Base-by-base conservation (phyloP, 2,888 invertebrate species). In the Polia nebulosa region DNA sequence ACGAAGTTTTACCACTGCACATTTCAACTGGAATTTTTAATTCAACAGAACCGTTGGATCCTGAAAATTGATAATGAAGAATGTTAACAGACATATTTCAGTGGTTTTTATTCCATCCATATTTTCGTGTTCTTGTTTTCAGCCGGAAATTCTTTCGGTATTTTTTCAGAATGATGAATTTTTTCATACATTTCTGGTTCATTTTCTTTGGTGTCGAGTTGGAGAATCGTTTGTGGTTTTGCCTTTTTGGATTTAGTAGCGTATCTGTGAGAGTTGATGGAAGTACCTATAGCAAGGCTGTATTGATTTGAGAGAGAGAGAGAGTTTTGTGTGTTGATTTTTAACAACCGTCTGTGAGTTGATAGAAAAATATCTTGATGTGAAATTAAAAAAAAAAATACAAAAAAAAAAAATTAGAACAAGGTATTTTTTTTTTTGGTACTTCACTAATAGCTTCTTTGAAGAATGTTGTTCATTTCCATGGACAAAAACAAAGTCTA, bases 1-100 rank as follows among this genome's bases (percentile, higher is more conserved):
- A 34, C 34, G n/a, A 4, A 1, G 32, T 15, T 11, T 45, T 11
- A 17, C 36, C 49, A 20, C 36, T 22, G 32, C 0, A 22, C 15
- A 61, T 61, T 53, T 27, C 25, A 2, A 9, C 22, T 9, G 32
- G 27, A n/a, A 55, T 64, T 74, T 76, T 76, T 55, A 51, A 68
- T 78, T 63, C 17, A 52, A 47, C 44, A 9, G 11, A 0, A 1
- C 15, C 17, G 15, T 7, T 29, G 17, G 32, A 25, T 45, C 17
- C 20, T 60, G 55, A 59, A 62, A 58, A 73, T 59, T 51, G 39
- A 36, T 68, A 68, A 68, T 57, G 59, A 56, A 62, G 20, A 59
- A 58, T 55, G 32, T 67, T 44, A 63, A 61, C 74, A 29, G 49
- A 39, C 20, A 47, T 44, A 57, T 78, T 60, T 68, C 74, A 56